Conservation (phyloP, 2,113 vertebrate species). For the Trematomus loennbergii region DNA sequence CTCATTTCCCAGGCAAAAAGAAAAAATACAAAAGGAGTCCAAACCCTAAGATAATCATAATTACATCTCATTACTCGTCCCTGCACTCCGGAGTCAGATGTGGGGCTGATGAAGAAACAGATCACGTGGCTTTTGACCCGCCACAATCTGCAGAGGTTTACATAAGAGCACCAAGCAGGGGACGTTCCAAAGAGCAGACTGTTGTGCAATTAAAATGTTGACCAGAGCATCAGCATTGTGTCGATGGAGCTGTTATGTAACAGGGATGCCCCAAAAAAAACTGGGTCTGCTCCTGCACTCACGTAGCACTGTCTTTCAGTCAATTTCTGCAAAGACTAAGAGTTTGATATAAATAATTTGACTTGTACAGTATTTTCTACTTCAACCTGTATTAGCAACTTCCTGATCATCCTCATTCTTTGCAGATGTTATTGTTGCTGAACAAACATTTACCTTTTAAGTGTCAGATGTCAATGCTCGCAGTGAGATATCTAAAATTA, state of each 20-base stretch:
- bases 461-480: background rate
- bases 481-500: no score
- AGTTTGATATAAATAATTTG: background rate
- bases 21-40: constrained; percentile 37
- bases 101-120: constrained; percentile 15
- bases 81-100: constrained; percentile 20
- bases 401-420: no score
- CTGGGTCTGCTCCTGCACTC: background rate
- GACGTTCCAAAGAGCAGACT: constrained; percentile 56
- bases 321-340: no score
- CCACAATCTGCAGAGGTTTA: constrained; percentile 43
- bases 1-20: constrained; percentile 18
- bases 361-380: no score
- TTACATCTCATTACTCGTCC: constrained; percentile 53
- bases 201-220: constrained; percentile 67
- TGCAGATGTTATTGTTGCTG: background rate
- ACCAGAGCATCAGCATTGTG: constrained; percentile 35
- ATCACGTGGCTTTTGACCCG: constrained; percentile 51
- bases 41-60: constrained; percentile 54
- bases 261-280: constrained; percentile 21
- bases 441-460: background rate
- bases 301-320: background rate
- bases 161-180: constrained; percentile 32
- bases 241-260: constrained; percentile 62
- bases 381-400: no score